These are phyloP conservation scores for Hydra vulgaris DNA, from an alignment of 30 jellyfish, hydroid and myxozoan species.

Conservation along the genomic window DNA sequence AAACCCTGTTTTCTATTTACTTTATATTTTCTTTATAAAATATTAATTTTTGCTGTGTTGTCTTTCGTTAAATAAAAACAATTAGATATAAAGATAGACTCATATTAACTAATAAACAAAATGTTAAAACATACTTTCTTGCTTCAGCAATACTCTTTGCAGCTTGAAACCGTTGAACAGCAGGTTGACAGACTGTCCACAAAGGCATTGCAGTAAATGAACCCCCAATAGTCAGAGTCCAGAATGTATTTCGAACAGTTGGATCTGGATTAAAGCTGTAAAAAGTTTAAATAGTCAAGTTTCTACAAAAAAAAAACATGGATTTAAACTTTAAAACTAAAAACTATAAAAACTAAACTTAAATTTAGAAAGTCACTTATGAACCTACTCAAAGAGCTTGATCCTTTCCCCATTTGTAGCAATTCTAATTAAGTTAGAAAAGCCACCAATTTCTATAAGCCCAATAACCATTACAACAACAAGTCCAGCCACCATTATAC, in stretches of 20 bases:
- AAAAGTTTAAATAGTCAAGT: neutral
- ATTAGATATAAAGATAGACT: neutral
- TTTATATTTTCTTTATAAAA: too few species aligned
- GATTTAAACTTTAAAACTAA: neutral
- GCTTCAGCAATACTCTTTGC: slow-evolving; percentile 63
- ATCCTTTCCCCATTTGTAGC: slow-evolving; percentile 63
- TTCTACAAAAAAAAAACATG: neutral
- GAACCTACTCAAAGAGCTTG: slow-evolving; percentile 64
- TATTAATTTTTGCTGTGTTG: neutral
- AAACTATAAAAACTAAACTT: too few species aligned
- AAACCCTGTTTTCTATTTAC: too few species aligned
- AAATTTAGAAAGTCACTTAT: neutral
- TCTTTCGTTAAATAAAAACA: neutral
- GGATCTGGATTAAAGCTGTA: slow-evolving; percentile 94
- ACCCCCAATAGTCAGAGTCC: slow-evolving; percentile 98
- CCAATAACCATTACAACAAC: slow-evolving; percentile 85
- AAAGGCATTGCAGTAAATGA: slow-evolving; percentile 98
- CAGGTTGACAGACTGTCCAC: slow-evolving; percentile 99
- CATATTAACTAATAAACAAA: too few species aligned
- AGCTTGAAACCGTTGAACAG: slow-evolving; percentile 93
- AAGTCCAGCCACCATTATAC: slow-evolving; percentile 80
- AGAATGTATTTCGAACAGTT: slow-evolving; percentile 78
- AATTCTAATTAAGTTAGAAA: slow-evolving; percentile 34
- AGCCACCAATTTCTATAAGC: slow-evolving; percentile 50
- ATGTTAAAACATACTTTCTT: slow-evolving; percentile 37